Percentiles rank a stretch among this genome's conserved stretches.
phyloP scores from a whole-genome alignment of 2,888 invertebrate genomes.

The Plemyria rubiginata region DNA sequence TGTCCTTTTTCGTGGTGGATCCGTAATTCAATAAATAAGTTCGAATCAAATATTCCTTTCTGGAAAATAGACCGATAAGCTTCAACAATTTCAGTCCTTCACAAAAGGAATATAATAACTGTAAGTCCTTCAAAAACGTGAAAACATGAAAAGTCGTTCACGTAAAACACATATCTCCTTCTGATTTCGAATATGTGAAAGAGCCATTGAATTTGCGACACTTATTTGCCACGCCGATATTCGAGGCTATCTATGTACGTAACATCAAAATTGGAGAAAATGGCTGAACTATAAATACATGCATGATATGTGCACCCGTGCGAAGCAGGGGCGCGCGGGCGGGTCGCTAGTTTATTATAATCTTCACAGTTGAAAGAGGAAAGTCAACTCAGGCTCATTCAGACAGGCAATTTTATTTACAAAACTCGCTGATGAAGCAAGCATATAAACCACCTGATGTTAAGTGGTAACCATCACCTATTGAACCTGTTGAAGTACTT shows the following conservation, averaged over 20 bases:
- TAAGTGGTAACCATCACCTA: too few relatives aligned
- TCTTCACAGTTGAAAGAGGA: conserved; percentile 37
- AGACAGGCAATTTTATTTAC: background rate
- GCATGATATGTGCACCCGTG: too few relatives aligned
- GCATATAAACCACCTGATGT: too few relatives aligned
- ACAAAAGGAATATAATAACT: conserved; percentile 14
- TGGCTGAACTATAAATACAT: conserved; percentile 30
- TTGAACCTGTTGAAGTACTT: background rate
- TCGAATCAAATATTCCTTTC: background rate
- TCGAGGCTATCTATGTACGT: conserved; percentile 25
- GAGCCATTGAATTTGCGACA: conserved; percentile 38
- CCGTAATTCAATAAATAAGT: background rate
- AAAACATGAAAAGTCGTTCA: conserved; percentile 35
- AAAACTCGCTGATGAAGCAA: too few relatives aligned
- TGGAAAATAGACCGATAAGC: conserved; percentile 1
- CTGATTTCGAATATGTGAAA: conserved; percentile 38
- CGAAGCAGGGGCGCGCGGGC: too few relatives aligned
- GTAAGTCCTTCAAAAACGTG: conserved; percentile 23
- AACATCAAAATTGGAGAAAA: conserved; percentile 32
- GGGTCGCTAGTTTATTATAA: too few relatives aligned
- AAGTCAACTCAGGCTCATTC: conserved; percentile 11
- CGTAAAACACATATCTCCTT: conserved; percentile 30
- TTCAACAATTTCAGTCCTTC: conserved; percentile 15
- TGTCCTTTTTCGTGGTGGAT: background rate
- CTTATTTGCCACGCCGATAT: conserved; percentile 36